Conservation (phyloP, 1,140 invertebrate genomes). For the Phocides pigmalion region DNA sequence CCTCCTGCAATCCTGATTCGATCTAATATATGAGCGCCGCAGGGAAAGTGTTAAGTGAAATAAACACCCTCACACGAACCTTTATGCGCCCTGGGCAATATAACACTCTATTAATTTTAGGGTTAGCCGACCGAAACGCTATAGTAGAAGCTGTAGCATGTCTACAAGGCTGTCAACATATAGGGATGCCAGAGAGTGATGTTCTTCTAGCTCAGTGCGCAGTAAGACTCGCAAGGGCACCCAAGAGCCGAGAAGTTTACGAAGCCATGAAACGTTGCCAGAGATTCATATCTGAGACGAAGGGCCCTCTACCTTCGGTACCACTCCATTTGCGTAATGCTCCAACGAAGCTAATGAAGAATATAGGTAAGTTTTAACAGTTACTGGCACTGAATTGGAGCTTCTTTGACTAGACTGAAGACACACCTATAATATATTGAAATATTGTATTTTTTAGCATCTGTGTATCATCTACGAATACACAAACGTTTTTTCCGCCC, state of each 20-base stretch:
- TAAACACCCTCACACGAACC: too few relatives aligned
- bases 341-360: conserved; percentile 90
- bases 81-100: too few relatives aligned
- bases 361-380: conserved; percentile 85
- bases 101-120: conserved; percentile 53
- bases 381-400: too few relatives aligned
- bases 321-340: conserved; percentile 92
- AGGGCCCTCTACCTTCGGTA: conserved; percentile 89
- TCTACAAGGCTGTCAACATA: conserved; percentile 90
- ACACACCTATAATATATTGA: too few relatives aligned
- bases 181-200: conserved; percentile 93
- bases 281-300: conserved; percentile 84
- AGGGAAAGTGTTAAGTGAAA: too few relatives aligned
- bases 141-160: conserved; percentile 88
- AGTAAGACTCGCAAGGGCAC: conserved; percentile 89
- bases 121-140: conserved; percentile 84
- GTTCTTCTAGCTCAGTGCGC: conserved; percentile 91
- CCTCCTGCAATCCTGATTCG: too few relatives aligned
- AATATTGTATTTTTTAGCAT: too few relatives aligned
- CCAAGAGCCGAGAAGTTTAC: conserved; percentile 90
- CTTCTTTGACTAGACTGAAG: too few relatives aligned
- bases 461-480: too few relatives aligned
- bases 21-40: too few relatives aligned
- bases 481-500: too few relatives aligned
- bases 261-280: conserved; percentile 87